Evolutionary conservation across 2,113 vertebrate genomes (phyloP).

Genomic region (Vicugna pacos): DNA sequence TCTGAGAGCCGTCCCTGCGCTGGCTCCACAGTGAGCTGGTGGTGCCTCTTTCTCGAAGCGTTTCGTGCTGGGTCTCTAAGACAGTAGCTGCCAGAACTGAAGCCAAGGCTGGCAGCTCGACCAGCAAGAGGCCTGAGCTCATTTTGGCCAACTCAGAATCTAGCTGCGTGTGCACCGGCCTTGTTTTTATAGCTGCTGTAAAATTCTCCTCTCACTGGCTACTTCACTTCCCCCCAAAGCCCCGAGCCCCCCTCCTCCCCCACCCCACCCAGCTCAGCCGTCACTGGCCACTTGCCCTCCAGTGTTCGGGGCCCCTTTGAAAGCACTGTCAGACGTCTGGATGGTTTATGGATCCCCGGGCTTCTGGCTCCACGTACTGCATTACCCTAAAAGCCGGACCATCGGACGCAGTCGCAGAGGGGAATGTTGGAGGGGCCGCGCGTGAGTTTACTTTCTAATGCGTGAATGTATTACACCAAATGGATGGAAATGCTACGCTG

Average conservation of each 20-base stretch:
- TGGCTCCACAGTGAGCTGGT: neutral
- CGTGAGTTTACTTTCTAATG: conserved; percentile 65
- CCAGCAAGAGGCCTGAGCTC: neutral
- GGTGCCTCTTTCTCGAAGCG: neutral
- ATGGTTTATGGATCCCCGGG: conserved; percentile 78
- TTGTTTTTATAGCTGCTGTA: conserved; percentile 70
- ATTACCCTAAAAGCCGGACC: conserved; percentile 76
- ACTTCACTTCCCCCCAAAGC: conserved; percentile 52
- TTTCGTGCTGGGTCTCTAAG: conserved; percentile 45
- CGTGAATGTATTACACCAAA: conserved; percentile 53
- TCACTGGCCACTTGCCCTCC: conserved; percentile 77
- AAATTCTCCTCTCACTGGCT: conserved; percentile 57
- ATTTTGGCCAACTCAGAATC: conserved; percentile 56
- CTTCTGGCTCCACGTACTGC: conserved; percentile 60
- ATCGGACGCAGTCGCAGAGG: neutral
- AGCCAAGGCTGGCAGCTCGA: conserved; percentile 55
- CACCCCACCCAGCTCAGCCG: conserved; percentile 49
- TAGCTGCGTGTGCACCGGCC: neutral
- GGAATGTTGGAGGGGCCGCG: neutral
- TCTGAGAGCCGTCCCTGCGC: conserved; percentile 29
- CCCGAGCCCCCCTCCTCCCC: neutral
- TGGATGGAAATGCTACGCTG: conserved; percentile 55
- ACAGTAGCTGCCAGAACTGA: conserved; percentile 46
- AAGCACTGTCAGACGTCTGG: conserved; percentile 75
- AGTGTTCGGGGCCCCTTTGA: conserved; percentile 66